These are phyloP conservation scores for Melikaiella ostensackeni DNA, from an alignment of 2,888 invertebrate species.

Conservation along the genomic window DNA sequence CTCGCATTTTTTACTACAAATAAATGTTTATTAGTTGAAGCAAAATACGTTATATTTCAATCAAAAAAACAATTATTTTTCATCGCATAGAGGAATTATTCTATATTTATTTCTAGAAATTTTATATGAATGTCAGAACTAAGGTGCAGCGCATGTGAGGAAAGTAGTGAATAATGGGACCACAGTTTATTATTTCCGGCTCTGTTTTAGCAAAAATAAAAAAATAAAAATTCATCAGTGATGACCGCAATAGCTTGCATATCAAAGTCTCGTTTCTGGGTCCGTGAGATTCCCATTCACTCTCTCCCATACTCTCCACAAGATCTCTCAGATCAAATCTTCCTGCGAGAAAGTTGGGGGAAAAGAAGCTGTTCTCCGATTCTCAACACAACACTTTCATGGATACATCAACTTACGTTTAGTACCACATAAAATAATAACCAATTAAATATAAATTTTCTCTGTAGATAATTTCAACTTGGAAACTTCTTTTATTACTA, in stretches of 20 bases:
- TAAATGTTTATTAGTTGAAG: too few relatives aligned
- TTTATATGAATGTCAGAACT: not conserved
- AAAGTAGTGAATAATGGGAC: not conserved
- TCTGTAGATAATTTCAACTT: not conserved
- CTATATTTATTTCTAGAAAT: not conserved
- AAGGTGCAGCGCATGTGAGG: not conserved
- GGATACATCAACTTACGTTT: not conserved
- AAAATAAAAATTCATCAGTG: not conserved
- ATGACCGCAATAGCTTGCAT: conserved; percentile 35
- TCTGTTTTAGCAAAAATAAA: not conserved
- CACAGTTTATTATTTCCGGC: not conserved
- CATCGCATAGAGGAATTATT: too few relatives aligned
- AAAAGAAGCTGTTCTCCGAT: conserved; percentile 47
- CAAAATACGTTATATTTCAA: too few relatives aligned
- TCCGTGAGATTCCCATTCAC: conserved; percentile 58
- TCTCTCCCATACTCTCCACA: conserved; percentile 59
- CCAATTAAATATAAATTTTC: not conserved
- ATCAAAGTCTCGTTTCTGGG: conserved; percentile 33
- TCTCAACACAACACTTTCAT: conserved; percentile 7
- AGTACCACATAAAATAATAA: not conserved
- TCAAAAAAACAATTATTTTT: too few relatives aligned
- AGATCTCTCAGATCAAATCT: conserved; percentile 64
- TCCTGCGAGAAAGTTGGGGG: conserved; percentile 69
- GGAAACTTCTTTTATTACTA: not conserved
- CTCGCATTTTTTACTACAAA: too few relatives aligned